Base-by-base conservation (phyloP, 2,888 invertebrate genomes). In the Andrena flavipes region DNA sequence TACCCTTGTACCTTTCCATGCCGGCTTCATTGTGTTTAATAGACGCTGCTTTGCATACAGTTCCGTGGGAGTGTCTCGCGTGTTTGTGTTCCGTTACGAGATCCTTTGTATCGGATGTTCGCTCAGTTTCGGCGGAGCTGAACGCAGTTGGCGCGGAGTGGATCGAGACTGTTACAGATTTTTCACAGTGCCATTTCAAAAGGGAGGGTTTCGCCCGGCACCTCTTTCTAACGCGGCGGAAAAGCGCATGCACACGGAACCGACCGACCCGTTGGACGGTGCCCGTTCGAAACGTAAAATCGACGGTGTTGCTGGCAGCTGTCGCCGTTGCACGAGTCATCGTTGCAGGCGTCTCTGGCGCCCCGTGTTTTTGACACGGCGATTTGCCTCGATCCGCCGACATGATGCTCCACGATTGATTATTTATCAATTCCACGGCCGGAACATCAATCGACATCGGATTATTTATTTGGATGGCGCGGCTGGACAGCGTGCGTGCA, bases 311-410 rank as follows among this genome's bases (percentile, higher is more conserved):
- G 84, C 80, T 84, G 84, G 87, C 87, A 88, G 88, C 88, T 88
- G 88, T 88, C 87, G 88, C 88, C 88, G 76, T 80, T 74, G 80
- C 76, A 13, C 81, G 72, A 72, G 84, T 81, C 76, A 80, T 76
- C 74, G 71, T 62, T 62, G 82, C 77, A 62, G 26, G 48, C 69
- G 60, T 82, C 74, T 49, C 80, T 54, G 78, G 73, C 87, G 72
- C 84, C 85, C 80, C 79, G 79, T 87, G 88, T 88, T 88, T 88
- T 88, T 88, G 88, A 88, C 88, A 79, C 82, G 80, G 56, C 83
- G 76, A 87, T 88, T 82, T 80, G 73, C 84, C 64, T 79, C 70
- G 76, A 86, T 77, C 64, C 64, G 51, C 63, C 77, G 60, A 69
- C 77, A 77, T 68, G 80, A 85, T 88, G 80, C 76, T 80, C 62